These are phyloP conservation scores for Gadopsis marmoratus DNA, from an alignment of 2,797 vertebrate species.

Conservation along the genomic window DNA sequence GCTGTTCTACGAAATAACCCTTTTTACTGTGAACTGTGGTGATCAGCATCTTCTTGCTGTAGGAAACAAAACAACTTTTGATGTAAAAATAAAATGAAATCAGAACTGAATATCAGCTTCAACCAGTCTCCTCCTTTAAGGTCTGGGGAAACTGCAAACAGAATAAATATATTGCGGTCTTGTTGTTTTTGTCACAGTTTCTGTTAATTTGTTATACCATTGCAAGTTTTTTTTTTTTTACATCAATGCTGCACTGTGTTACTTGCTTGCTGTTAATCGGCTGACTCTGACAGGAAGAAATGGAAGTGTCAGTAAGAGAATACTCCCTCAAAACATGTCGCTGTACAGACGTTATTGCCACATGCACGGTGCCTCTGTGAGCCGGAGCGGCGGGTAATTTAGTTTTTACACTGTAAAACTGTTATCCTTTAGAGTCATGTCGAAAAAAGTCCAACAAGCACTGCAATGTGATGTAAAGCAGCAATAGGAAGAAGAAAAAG, in stretches of 20 bases:
- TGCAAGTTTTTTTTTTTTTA: neutral
- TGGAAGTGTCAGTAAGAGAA: constrained; percentile 1
- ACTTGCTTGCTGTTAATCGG: constrained; percentile 25
- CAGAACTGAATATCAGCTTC: neutral
- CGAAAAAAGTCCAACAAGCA: neutral
- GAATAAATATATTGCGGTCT: neutral
- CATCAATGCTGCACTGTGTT: neutral
- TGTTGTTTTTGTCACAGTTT: neutral
- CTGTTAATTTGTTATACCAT: constrained; percentile 5
- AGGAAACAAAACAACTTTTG: neutral
- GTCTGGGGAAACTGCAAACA: neutral
- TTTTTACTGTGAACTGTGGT: neutral
- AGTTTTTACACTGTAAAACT: constrained; percentile 5
- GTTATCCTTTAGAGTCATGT: constrained; percentile 25
- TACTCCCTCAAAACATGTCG: constrained; percentile 20
- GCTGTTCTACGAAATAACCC: neutral
- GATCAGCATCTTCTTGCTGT: constrained; percentile 7
- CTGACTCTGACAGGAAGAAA: constrained; percentile 10
- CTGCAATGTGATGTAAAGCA: constrained; percentile 20
- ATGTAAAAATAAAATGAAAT: neutral
- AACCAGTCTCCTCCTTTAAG: neutral
- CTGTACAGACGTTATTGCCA: constrained; percentile 17
- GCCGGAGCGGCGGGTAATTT: neutral
- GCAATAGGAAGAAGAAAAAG: constrained; percentile 1
- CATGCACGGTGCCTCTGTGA: neutral